A percentile compares a stretch with the other conserved stretches of the same genome.
These are phyloP conservation scores for Salvator merianae DNA, from an alignment of 2,113 vertebrate species.

Conservation along the genomic window DNA sequence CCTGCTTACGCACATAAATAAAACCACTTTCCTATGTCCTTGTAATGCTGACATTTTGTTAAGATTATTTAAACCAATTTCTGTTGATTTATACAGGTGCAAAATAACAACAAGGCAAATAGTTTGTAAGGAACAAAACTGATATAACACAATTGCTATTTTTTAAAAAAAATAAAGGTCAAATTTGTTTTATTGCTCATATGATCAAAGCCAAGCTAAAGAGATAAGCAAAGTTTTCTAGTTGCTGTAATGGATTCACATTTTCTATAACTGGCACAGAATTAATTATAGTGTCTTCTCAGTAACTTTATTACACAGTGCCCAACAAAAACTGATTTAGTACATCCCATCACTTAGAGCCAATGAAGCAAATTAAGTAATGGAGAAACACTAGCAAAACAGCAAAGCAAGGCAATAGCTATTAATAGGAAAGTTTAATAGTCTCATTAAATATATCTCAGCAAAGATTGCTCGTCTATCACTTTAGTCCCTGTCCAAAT, in stretches of 20 bases:
- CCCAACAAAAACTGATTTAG: conserved; percentile 58
- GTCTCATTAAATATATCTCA: conserved; percentile 46
- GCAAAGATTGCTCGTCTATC: conserved; percentile 3
- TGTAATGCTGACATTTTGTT: neutral
- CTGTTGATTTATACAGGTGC: neutral
- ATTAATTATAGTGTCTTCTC: conserved; percentile 36
- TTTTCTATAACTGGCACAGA: conserved; percentile 40
- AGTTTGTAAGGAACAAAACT: neutral
- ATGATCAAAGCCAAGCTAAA: neutral
- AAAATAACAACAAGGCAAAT: neutral
- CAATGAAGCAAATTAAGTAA: conserved; percentile 61
- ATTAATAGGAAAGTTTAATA: conserved; percentile 49
- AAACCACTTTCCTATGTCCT: neutral
- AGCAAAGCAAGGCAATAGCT: conserved; percentile 45
- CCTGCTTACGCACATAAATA: no score
- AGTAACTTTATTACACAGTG: conserved; percentile 42
- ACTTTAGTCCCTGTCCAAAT: conserved; percentile 25
- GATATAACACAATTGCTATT: neutral
- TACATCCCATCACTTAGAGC: conserved; percentile 46
- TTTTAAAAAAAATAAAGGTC: neutral
- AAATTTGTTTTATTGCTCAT: neutral
- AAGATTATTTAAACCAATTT: neutral
- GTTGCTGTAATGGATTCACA: conserved; percentile 17
- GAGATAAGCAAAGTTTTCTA: neutral
- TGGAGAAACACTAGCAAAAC: conserved; percentile 56